phyloP scores from a whole-genome alignment of 64 coral and sea anemone genomes.

The Pachyseris speciosa region DNA sequence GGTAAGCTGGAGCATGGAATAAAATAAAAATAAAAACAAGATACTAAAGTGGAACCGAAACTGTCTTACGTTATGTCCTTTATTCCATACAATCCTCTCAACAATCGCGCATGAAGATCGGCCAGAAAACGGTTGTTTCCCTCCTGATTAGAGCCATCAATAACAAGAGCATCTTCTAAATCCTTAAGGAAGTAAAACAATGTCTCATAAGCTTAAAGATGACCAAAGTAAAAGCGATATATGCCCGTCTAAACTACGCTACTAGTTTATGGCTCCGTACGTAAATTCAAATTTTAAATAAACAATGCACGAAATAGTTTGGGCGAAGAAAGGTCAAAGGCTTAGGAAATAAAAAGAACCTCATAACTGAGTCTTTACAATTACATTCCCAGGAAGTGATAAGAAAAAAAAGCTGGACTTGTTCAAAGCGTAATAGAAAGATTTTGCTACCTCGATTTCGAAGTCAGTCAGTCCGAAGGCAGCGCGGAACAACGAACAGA shows the following conservation, averaged over 20 bases:
- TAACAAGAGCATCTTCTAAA: slow-evolving; percentile 93
- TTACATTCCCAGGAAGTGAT: slow-evolving; percentile 21
- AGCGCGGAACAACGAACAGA: slow-evolving; percentile 98
- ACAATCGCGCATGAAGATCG: slow-evolving; percentile 91
- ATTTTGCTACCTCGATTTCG: slow-evolving; percentile 95
- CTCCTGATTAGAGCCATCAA: slow-evolving; percentile 88
- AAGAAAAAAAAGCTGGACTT: slow-evolving; percentile 9
- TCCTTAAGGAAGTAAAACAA: slow-evolving; percentile 83
- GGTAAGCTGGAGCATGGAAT: not conserved
- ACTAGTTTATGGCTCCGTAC: slow-evolving; percentile 8
- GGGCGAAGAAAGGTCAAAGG: slow-evolving; percentile 61
- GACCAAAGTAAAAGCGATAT: slow-evolving; percentile 12
- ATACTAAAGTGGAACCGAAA: slow-evolving; percentile 23
- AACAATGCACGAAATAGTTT: slow-evolving; percentile 47
- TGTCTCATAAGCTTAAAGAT: slow-evolving; percentile 51
- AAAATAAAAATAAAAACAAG: slow-evolving; percentile 53
- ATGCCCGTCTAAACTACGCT: slow-evolving; percentile 34
- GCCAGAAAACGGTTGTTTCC: slow-evolving; percentile 90
- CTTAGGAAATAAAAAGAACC: slow-evolving; percentile 41
- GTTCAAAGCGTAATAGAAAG: slow-evolving; percentile 11
- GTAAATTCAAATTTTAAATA: slow-evolving; percentile 30
- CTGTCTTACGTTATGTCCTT: slow-evolving; percentile 95
- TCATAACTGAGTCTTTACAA: slow-evolving; percentile 22
- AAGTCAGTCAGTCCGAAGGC: slow-evolving; percentile 99
- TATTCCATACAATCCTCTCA: slow-evolving; percentile 90